Conservation (phyloP, 2,888 invertebrate species). For the Endomychus coccineus region DNA sequence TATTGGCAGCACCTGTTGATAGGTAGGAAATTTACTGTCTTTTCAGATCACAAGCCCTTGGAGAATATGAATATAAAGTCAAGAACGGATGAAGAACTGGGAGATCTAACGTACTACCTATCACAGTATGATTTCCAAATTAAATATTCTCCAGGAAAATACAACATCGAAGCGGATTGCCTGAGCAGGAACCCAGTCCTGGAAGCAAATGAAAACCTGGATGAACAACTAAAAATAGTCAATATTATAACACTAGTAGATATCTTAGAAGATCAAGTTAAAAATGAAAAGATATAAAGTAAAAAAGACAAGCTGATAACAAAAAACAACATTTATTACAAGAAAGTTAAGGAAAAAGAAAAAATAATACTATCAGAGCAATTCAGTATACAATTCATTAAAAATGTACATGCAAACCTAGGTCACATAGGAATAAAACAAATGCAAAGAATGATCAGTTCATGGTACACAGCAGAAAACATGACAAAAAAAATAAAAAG, state of each 20-base stretch:
- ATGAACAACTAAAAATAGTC: background rate
- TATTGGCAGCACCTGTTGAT: constrained; percentile 19
- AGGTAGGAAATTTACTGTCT: constrained; percentile 14
- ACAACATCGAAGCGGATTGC: constrained; percentile 18
- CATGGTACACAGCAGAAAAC: constrained; percentile 3
- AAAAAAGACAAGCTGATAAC: too few species aligned
- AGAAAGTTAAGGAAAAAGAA: too few species aligned
- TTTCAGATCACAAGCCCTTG: constrained; percentile 17
- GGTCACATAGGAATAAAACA: constrained; percentile 5
- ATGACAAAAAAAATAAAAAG: too few species aligned
- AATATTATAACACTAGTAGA: background rate
- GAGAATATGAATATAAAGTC: constrained; percentile 18
- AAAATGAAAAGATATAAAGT: too few species aligned
- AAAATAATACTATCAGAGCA: too few species aligned
- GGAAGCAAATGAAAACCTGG: background rate
- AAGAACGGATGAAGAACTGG: constrained; percentile 17
- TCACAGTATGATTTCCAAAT: constrained; percentile 11
- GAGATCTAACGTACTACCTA: constrained; percentile 12
- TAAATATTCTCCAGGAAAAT: constrained; percentile 9
- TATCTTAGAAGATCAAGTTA: background rate
- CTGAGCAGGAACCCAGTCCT: constrained; percentile 7
- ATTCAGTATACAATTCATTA: too few species aligned
- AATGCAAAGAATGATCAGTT: background rate
- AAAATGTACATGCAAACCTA: too few species aligned
- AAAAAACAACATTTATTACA: too few species aligned